phyloP scores from a whole-genome alignment of 2,888 invertebrate species.

The Gymnocheta viridis region DNA sequence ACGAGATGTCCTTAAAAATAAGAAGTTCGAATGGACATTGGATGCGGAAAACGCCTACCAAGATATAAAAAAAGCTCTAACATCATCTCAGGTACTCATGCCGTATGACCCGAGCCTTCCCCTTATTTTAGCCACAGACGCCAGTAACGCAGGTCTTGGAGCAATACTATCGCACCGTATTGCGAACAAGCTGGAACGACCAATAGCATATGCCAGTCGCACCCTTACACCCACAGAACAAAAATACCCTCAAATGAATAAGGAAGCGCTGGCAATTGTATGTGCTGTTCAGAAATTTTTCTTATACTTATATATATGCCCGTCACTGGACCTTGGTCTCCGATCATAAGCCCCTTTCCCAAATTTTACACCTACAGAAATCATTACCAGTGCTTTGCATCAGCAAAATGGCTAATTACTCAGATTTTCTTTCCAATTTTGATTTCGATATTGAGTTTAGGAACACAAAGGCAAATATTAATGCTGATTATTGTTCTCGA shows the following conservation, averaged over 20 bases:
- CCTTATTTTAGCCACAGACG: background rate
- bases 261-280: background rate
- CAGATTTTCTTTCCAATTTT: slow-evolving; percentile 56
- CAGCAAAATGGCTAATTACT: slow-evolving; percentile 50
- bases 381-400: slow-evolving; percentile 38
- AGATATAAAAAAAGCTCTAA: background rate
- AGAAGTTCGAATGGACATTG: background rate
- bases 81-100: background rate
- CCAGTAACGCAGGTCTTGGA: background rate
- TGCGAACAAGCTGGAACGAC: background rate
- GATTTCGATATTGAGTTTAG: slow-evolving; percentile 39
- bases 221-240: background rate
- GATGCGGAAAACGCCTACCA: background rate
- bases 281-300: slow-evolving; percentile 29
- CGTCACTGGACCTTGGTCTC: slow-evolving; percentile 27
- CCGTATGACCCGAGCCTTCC: background rate
- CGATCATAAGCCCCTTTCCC: too few relatives aligned
- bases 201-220: background rate
- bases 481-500: slow-evolving; percentile 14
- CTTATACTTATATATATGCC: slow-evolving; percentile 28
- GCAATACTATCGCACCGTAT: background rate
- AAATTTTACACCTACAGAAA: too few relatives aligned
- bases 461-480: slow-evolving; percentile 27
- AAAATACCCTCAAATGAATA: background rate
- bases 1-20: too few relatives aligned